phyloP scores from a whole-genome alignment of 2,797 vertebrate genomes.

The Sylvilagus floridanus region DNA sequence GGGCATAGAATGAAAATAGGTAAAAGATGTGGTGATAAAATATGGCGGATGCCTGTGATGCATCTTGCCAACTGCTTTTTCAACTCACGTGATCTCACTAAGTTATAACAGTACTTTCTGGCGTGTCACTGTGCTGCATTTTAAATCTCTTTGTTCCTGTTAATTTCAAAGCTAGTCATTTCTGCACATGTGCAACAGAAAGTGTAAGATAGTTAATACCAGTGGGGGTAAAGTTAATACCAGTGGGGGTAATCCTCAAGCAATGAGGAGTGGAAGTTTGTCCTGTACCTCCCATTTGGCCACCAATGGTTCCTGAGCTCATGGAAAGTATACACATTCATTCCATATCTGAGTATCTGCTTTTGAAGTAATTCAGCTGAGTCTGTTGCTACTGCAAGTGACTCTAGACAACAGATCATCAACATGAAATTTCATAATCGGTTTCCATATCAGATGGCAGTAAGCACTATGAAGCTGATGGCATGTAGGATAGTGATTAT shows the following conservation, averaged over 20 bases:
- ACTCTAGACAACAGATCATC: not conserved
- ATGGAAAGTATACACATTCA: not conserved
- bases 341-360: not conserved
- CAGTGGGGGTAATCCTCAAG: not conserved
- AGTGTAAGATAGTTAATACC: not conserved
- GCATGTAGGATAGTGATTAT: not conserved
- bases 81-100: not conserved
- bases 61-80: not conserved
- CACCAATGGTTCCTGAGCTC: not conserved
- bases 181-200: not conserved
- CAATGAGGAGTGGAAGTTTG: not conserved
- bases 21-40: not conserved
- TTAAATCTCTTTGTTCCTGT: not conserved
- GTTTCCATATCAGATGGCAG: not conserved
- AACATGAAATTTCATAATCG: not conserved
- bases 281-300: not conserved
- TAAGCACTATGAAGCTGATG: not conserved
- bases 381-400: not conserved
- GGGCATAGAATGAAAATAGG: not conserved
- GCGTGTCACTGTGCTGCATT: not conserved
- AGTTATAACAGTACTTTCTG: not conserved
- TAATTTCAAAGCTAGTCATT: not conserved
- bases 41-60: not conserved
- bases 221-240: not conserved
- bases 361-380: not conserved